These are phyloP conservation scores for Rhea pennata DNA, from an alignment of 2,113 vertebrate species.

Conservation along the genomic window DNA sequence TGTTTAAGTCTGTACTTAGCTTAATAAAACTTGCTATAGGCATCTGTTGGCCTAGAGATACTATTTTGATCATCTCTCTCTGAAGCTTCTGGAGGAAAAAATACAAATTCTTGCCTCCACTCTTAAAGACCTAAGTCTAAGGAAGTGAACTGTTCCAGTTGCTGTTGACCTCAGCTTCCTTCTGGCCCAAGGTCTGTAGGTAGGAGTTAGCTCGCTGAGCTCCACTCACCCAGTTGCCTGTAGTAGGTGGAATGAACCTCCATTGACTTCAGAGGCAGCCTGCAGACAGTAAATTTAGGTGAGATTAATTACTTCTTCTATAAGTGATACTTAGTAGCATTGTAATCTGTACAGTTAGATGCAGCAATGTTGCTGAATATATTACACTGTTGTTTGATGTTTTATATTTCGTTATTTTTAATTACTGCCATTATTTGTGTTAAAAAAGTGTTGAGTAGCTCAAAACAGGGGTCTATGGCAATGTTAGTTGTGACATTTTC, in stretches of 20 bases:
- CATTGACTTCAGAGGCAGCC: neutral
- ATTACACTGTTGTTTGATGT: neutral
- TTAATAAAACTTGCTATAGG: neutral
- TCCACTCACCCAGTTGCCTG: fast-evolving
- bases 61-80: neutral
- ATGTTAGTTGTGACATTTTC: neutral
- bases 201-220: neutral
- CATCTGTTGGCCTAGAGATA: neutral
- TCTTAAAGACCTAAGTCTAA: neutral
- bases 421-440: neutral
- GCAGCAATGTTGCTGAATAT: neutral
- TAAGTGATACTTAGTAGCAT: neutral
- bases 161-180: neutral
- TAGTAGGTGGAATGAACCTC: neutral
- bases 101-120: neutral
- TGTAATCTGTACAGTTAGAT: neutral
- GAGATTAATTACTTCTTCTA: neutral
- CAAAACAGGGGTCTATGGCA: neutral
- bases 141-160: fast-evolving
- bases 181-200: fast-evolving
- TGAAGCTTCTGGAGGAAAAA: neutral
- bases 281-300: neutral
- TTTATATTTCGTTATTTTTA: neutral
- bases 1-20: neutral
- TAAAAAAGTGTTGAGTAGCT: neutral